Evolutionary conservation across 2,113 vertebrate genomes (phyloP), one percentile per base, ranked within the genome.

Genomic region (Theristicus caerulescens): DNA sequence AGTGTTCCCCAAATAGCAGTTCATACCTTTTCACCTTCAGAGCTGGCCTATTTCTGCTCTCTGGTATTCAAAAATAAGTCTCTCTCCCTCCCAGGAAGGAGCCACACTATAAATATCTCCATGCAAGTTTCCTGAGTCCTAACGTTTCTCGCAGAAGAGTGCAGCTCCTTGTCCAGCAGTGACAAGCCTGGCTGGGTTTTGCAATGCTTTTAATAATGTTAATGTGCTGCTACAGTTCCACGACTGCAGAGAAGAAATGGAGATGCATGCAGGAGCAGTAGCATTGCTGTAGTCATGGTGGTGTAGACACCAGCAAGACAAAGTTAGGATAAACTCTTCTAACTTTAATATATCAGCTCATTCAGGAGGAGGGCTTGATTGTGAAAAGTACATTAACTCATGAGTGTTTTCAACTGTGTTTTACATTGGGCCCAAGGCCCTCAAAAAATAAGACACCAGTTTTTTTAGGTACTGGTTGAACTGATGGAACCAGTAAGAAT

Each of bases 1-100:
- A 57, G 34, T 21, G 24, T 58, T 96, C 93, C 66, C 81, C 62
- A 91, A 80, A 91, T 87, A 96, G 88, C 81, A 93, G 42, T 82
- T 88, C 88, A 69, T 76, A 96, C 91, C 91, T 97, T 96, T 97
- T 93, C 94, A 91, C 93, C 96, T 97, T 97, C 89, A 91, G 84
- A 69, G 69, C 15, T n/a, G 66, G 49, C 82, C 91, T 97, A 58
- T 93, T 94, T 94, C 89, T 95, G 77, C 81, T 85, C 88, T 66
- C 70, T 82, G 55, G 32, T 94, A 76, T 51, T 89, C 93, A 89
- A 78, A 95, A 95, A 82, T 93, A 92, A 90, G 46, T 59, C 79
- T 82, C 24, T 27, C 40, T 90, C 65, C 86, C 85, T 86, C 81
- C 36, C 93, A 94, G 89, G 86, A 96, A 90, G 54, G 6, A 91